Evolutionary conservation across 2,797 vertebrate genomes (phyloP).

Genomic region (Apodemus agrarius): DNA sequence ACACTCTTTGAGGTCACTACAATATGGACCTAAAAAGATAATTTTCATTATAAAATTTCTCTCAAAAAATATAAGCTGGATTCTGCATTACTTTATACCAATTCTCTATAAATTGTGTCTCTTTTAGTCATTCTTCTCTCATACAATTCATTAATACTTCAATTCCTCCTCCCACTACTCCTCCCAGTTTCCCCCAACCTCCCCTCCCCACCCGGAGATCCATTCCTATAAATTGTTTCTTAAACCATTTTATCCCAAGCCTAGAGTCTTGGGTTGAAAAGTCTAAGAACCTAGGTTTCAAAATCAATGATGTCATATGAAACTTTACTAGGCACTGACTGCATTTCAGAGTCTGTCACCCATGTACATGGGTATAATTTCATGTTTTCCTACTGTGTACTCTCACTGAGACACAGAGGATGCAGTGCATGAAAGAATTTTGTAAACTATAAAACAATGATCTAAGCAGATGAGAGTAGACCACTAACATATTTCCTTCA

Average conservation of each 20-base stretch:
- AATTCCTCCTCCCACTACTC: neutral
- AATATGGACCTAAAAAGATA: slow-evolving; percentile 92
- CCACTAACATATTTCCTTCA: neutral
- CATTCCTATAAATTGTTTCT: neutral
- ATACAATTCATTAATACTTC: neutral
- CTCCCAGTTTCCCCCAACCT: neutral
- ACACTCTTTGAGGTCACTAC: slow-evolving; percentile 93
- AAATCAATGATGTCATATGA: neutral
- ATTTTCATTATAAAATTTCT: slow-evolving; percentile 68
- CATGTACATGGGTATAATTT: neutral
- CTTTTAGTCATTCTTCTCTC: neutral
- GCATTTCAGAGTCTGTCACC: neutral
- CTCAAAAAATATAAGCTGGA: neutral
- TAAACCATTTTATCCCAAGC: slow-evolving; percentile 60
- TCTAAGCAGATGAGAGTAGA: neutral
- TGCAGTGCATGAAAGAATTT: neutral
- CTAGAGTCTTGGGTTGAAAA: slow-evolving; percentile 43
- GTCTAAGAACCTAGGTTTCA: neutral
- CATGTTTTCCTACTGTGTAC: neutral
- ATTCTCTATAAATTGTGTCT: neutral
- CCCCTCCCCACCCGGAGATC: neutral
- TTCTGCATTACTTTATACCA: slow-evolving; percentile 29
- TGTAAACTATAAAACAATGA: neutral
- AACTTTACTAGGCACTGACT: neutral
- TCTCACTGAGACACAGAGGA: slow-evolving; percentile 39